Conservation (phyloP, 2,888 invertebrate species). For the Lasioglossum morio region DNA sequence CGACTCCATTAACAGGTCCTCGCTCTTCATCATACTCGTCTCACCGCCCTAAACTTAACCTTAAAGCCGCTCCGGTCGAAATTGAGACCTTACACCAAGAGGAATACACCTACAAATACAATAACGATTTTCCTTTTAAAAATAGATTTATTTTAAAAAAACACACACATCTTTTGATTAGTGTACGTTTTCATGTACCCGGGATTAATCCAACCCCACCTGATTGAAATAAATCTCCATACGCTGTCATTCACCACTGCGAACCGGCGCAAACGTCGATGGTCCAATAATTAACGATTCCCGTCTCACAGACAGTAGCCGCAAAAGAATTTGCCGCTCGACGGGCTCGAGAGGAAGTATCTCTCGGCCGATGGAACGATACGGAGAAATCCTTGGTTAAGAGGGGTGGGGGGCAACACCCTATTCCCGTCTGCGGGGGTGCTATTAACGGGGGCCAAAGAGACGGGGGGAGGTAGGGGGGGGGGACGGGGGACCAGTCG, state of each 20-base stretch:
- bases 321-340: constrained; percentile 23
- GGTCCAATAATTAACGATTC: neutral
- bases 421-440: neutral
- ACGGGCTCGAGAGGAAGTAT: constrained; percentile 14
- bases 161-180: too few relatives aligned
- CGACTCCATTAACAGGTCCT: neutral
- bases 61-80: neutral
- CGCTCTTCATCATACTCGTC: neutral
- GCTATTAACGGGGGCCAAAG: neutral
- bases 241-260: too few relatives aligned
- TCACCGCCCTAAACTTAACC: neutral
- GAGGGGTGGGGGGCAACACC: neutral
- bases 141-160: neutral
- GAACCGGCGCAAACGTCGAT: neutral
- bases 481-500: neutral
- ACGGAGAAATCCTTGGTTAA: neutral
- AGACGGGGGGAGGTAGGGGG: neutral
- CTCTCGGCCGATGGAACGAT: neutral
- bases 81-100: neutral
- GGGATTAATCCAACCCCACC: too few relatives aligned
- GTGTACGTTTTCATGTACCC: too few relatives aligned
- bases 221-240: too few relatives aligned
- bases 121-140: neutral
- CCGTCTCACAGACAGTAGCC: neutral
- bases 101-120: neutral